A percentile compares a stretch with the other conserved stretches of the same genome.
Conservation (phyloP, 2,888 invertebrate genomes). For the Hydroisotoma schaefferi region DNA sequence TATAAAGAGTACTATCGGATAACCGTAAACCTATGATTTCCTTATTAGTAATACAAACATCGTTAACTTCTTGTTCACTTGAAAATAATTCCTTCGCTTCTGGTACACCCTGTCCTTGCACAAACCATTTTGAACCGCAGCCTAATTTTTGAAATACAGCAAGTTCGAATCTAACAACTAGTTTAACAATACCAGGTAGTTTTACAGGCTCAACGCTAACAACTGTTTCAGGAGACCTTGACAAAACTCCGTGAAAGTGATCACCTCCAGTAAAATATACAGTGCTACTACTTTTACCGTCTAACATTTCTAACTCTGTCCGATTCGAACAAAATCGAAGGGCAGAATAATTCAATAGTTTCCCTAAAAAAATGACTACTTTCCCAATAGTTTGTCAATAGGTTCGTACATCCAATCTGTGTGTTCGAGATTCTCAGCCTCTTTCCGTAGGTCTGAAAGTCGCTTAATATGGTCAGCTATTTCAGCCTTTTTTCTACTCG, state of each 20-base stretch:
- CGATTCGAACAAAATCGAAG: no score
- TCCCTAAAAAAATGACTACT: slow-evolving; percentile 28
- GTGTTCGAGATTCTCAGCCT: slow-evolving; percentile 45
- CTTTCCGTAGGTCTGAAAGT: slow-evolving; percentile 36
- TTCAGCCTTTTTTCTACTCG: slow-evolving; percentile 33
- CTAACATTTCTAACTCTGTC: no score
- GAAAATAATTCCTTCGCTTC: slow-evolving; percentile 26
- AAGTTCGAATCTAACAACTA: slow-evolving; percentile 14
- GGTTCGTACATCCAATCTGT: slow-evolving; percentile 48
- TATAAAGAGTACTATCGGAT: slow-evolving; percentile 18
- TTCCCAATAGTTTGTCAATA: slow-evolving; percentile 45
- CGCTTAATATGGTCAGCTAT: slow-evolving; percentile 41
- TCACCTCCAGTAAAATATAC: no score
- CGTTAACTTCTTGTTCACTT: slow-evolving; percentile 9
- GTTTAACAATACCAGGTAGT: no score
- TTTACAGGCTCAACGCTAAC: no score
- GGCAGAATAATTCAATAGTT: no score
- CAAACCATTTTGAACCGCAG: slow-evolving; percentile 22
- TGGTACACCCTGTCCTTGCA: slow-evolving; percentile 29
- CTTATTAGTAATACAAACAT: slow-evolving; percentile 19
- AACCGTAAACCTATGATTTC: slow-evolving; percentile 26
- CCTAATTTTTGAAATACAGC: slow-evolving; percentile 27
- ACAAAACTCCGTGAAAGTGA: no score
- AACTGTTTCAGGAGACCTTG: no score
- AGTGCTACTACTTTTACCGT: no score